Conservation (phyloP, 2,113 vertebrate species). For the Calyptommatus sinebrachiatus region DNA sequence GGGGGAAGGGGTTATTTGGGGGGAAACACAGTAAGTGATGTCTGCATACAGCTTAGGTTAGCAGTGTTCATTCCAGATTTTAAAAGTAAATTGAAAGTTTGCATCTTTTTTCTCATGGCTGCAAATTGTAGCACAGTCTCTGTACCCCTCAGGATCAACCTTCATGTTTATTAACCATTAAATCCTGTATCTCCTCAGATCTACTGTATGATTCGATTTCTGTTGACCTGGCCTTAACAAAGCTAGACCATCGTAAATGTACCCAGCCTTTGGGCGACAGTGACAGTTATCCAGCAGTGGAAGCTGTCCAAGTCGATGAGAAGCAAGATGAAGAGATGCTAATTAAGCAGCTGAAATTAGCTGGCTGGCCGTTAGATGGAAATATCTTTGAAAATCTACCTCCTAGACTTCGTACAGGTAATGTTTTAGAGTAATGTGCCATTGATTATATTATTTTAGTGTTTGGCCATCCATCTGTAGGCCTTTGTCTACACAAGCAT, state of each 20-base stretch:
- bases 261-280: neutral
- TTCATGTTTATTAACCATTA: neutral
- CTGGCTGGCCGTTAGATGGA: slow-evolving; percentile 78
- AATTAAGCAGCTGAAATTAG: slow-evolving; percentile 57
- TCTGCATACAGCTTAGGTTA: too few relatives aligned
- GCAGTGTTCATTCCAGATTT: neutral
- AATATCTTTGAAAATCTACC: slow-evolving; percentile 73
- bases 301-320: slow-evolving; percentile 23
- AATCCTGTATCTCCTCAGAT: slow-evolving; percentile 64
- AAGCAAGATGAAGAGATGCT: slow-evolving; percentile 29
- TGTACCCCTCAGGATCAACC: neutral
- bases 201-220: slow-evolving; percentile 63
- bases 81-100: neutral
- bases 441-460: too few relatives aligned
- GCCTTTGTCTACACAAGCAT: too few relatives aligned
- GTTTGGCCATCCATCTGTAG: too few relatives aligned
- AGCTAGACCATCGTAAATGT: slow-evolving; percentile 39
- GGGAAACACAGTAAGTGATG: too few relatives aligned
- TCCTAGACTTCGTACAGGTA: slow-evolving; percentile 78
- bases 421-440: neutral
- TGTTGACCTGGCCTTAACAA: slow-evolving; percentile 44
- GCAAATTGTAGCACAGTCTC: neutral
- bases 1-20: too few relatives aligned
- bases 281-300: slow-evolving; percentile 2
- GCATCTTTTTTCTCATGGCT: neutral